phyloP scores from a whole-genome alignment of 2,797 vertebrate species.

The Sphenopsis melanotis region DNA sequence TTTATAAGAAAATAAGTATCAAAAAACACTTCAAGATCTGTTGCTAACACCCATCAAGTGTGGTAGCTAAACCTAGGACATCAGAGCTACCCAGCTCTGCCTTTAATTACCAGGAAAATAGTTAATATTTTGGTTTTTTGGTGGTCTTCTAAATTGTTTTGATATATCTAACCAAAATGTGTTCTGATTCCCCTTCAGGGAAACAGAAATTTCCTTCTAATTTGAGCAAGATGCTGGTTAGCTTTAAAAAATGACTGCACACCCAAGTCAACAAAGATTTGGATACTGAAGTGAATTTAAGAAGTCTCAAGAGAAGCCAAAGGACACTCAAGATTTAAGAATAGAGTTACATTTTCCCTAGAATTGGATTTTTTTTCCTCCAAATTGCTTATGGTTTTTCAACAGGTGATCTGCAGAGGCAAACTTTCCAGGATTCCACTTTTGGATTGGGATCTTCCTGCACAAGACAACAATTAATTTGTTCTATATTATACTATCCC shows the following conservation, averaged over 20 bases:
- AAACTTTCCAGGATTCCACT: background rate
- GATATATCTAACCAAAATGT: background rate
- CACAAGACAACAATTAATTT: background rate
- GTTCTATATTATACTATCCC: background rate
- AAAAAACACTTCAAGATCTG: background rate
- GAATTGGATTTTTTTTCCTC: background rate
- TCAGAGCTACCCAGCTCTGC: background rate
- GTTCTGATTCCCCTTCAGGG: background rate
- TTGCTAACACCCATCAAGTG: background rate
- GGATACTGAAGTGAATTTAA: background rate
- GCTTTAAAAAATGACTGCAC: background rate
- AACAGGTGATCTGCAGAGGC: background rate
- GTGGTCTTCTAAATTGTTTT: background rate
- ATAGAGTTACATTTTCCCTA: background rate
- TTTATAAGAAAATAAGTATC: background rate
- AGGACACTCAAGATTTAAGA: background rate
- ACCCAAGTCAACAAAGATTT: background rate
- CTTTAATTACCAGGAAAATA: background rate
- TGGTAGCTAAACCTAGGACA: background rate
- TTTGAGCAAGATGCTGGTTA: background rate
- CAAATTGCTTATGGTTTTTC: background rate
- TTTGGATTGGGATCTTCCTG: background rate
- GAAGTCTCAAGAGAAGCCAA: background rate
- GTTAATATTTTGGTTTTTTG: background rate
- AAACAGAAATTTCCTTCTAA: background rate